Evolutionary conservation across 2,797 vertebrate genomes (phyloP), one percentile per base, ranked within the genome.

Genomic region (Staurois parvus): DNA sequence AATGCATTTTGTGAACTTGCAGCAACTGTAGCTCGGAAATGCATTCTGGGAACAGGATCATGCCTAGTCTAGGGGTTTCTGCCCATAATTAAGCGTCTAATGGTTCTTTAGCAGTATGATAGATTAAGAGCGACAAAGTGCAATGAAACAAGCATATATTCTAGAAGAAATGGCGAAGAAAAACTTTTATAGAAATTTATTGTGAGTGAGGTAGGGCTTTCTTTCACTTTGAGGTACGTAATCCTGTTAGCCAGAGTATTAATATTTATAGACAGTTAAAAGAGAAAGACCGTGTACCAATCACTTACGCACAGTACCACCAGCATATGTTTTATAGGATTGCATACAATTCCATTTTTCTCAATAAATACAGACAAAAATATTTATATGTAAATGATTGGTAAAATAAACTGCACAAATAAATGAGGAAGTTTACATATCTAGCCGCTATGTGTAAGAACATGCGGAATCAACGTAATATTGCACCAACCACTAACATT

Each of bases 1-100:
- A 75, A 78, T 87, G 81, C 76, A 83, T 87, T 84, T 79, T 78
- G 32, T 56, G 37, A 82, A 42, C 52, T 76, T 79, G 24, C 69
- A 67, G 69, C 24, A 10, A 79, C 40, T 52, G 64, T 4, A 32
- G 42, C 7, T 70, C 48, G 17, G 37, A 77, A 84, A 84, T 78
- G 67, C 83, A 74, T 74, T 85, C 56, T 52, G 37, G 29, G 34
- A 37, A 74, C 29, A 45, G 40, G 52, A 26, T 59, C 56, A 73
- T 82, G 32, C 52, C 70, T 62, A 62, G 56, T 64, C 7, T 66
- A 12, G 10, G 40, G 34, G 34, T 13, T 32, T 67, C n/a, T 42
- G 15, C 24, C 10, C 12, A 66, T 66, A 64, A 64, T 64, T 21
- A 24, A n/a, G 59, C 24, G 26, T 64, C 59, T 64, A 64, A 64